These are phyloP conservation scores for Calephelis virginiensis DNA, from an alignment of 1,140 invertebrate species.

Conservation along the genomic window DNA sequence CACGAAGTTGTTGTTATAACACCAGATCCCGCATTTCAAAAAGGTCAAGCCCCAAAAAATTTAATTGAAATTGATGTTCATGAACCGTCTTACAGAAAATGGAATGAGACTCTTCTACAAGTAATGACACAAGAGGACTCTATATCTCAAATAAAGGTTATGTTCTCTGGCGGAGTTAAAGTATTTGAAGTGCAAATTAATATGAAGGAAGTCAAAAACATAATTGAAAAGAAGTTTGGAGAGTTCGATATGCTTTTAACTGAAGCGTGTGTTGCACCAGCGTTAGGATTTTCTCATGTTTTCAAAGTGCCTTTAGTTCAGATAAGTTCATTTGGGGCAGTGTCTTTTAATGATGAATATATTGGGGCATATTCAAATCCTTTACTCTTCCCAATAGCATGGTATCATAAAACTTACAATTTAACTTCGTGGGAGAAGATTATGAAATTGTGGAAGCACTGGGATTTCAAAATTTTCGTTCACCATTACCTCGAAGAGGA, in stretches of 20 bases:
- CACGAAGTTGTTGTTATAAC: no score
- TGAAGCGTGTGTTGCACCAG: conserved; percentile 29
- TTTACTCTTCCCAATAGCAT: conserved; percentile 26
- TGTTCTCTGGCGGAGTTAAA: not conserved
- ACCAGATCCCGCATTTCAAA: no score
- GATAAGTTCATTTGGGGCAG: conserved; percentile 37
- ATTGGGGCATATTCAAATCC: conserved; percentile 32
- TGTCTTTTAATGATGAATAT: conserved; percentile 19
- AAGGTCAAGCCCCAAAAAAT: no score
- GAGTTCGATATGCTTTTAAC: conserved; percentile 42
- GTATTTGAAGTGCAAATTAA: conserved; percentile 33
- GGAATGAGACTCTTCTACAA: no score
- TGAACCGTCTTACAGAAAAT: no score
- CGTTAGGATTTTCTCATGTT: conserved; percentile 35
- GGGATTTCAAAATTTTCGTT: not conserved
- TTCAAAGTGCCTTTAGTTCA: conserved; percentile 41
- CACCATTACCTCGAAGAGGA: conserved; percentile 15
- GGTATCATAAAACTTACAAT: conserved; percentile 29
- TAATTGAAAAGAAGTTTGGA: conserved; percentile 32
- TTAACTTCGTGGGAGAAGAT: conserved; percentile 47
- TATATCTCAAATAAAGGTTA: no score
- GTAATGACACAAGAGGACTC: no score
- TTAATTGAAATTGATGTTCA: no score
- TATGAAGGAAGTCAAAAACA: conserved; percentile 30
- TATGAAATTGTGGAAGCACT: conserved; percentile 32